Evolutionary conservation across 1,140 invertebrate genomes (phyloP), one percentile per base, ranked within the genome.

Genomic region (Megathymus violae): DNA sequence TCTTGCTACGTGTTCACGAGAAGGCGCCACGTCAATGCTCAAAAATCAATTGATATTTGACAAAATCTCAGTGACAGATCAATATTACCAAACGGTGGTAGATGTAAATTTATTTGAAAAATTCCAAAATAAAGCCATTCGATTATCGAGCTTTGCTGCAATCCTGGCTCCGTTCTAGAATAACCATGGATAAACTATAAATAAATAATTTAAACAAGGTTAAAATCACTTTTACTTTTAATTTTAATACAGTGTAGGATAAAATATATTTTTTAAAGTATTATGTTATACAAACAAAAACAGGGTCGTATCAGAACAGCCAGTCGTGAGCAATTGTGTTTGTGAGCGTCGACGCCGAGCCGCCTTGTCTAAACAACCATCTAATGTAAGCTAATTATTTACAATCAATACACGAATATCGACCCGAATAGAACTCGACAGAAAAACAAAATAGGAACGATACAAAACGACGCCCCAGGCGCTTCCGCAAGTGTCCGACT

Each of bases 391-490:
- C 86, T 87, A 82, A 84, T 78, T 89, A 88, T 89, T 79, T 88
- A 89, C 86, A 88, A 80, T 82, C 76, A 80, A 76, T 78, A 82
- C 79, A 81, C 82, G 78, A 59, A 59, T 34, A 81, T 86, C 83
- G 84, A 88, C 85, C 85, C 84, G 85, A 88, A 77, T 85, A 80
- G 82, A 87, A 86, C 85, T 88, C 85, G 85, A 90, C 76, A 88
- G 84, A 79, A 87, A 89, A 90, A 85, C 82, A 88, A 88, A 89
- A 89, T 90, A 90, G 88, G 88, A 90, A 90, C 88, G 85, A 90
- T 90, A 90, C 82, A 89, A 89, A 90, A 88, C 76, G 74, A 78
- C 68, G 73, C 66, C 78, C 72, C 78, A 64, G 51, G 34, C 50
- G 60, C 65, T 43, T 44, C 54, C 19, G 40, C 54, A 46, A 51